Base-by-base conservation (phyloP, 2,797 vertebrate genomes). In the Cichlasoma orientale region DNA sequence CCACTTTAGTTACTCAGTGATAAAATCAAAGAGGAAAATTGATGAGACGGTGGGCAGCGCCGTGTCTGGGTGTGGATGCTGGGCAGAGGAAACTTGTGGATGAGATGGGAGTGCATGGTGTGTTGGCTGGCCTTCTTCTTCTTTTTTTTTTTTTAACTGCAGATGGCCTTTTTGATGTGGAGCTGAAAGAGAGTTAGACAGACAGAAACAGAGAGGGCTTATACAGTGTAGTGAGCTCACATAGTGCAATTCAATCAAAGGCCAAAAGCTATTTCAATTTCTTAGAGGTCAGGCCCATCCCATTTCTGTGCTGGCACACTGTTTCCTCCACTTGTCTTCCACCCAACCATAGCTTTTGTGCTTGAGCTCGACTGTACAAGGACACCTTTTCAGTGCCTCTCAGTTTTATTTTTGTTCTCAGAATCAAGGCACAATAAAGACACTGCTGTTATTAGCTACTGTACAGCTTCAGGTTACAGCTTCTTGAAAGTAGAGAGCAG, bases 11-110 rank as follows among this genome's bases (percentile, higher is more conserved):
- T 44, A 57, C 77, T 61, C 63, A 4, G 88, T 68, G 88, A 88
- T 88, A 88, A 92, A 91, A 93, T 94, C 92, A 95, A 95, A 95
- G 90, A 61, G 91, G 81, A 87, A 92, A 92, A 93, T 92, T 85
- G 92, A 94, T 92, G 92, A 93, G 89, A 82, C 72, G 70, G 82
- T 79, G 91, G 89, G 91, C 86, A 86, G 88, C 53, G 87, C 74
- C 56, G 79, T 75, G 86, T 78, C 80, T 85, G 86, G 82, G 87
- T 80, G 74, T 85, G 86, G 82, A 88, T 80, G 74, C 82, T 53
- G 79, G 90, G 88, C 80, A 78, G 85, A 85, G 79, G 86, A 82
- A 91, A 85, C 84, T 85, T 57, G 82, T 59, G 88, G 83, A 88
- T 78, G 83, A 91, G 91, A 80, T 89, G 85, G 84, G 87, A 88